These are phyloP conservation scores for Polypterus senegalus DNA, from an alignment of 2,113 vertebrate species.

Conservation along the genomic window DNA sequence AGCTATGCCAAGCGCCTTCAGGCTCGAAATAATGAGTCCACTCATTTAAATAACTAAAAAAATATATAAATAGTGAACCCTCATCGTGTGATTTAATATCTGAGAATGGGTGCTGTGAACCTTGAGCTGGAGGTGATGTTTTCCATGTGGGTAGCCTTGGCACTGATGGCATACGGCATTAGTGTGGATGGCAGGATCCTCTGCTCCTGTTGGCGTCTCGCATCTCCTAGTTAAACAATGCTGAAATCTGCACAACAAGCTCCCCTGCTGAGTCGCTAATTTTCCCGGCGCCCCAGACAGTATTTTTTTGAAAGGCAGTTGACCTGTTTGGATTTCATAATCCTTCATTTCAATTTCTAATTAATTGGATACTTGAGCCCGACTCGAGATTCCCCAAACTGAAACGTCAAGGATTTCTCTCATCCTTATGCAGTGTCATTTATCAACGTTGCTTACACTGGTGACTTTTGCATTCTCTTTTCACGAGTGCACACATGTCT, in stretches of 20 bases:
- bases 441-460: too few relatives aligned
- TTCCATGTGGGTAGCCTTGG: not conserved
- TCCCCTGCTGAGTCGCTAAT: not conserved
- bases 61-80: not conserved
- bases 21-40: not conserved
- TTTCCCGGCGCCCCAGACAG: not conserved
- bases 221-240: constrained; percentile 27
- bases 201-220: not conserved
- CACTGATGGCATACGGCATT: too few relatives aligned
- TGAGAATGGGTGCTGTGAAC: not conserved
- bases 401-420: too few relatives aligned
- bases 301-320: not conserved
- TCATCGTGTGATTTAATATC: not conserved
- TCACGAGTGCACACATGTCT: too few relatives aligned
- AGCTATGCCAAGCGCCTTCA: not conserved
- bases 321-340: not conserved
- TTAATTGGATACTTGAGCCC: too few relatives aligned
- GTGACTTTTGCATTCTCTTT: too few relatives aligned
- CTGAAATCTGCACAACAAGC: not conserved
- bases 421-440: too few relatives aligned
- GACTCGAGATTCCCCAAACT: too few relatives aligned
- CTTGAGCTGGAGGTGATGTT: not conserved
- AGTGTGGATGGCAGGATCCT: too few relatives aligned
- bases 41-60: too few relatives aligned
- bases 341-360: not conserved